Evolutionary conservation across 1,140 invertebrate genomes (phyloP), one percentile per base, ranked within the genome.

Genomic region (Patella vulgata): DNA sequence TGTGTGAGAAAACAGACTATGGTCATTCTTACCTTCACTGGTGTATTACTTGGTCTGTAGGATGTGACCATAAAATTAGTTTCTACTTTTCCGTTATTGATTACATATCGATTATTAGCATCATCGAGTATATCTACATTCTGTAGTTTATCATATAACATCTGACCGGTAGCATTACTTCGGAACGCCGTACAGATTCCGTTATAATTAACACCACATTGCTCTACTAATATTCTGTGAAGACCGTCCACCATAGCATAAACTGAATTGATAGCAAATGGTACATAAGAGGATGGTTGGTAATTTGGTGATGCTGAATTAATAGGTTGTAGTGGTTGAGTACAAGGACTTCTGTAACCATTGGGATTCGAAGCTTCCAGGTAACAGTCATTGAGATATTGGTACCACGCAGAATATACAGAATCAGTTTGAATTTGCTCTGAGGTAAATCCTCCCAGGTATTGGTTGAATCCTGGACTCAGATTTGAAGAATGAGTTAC

Each of bases 321-420:
- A n/a, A n/a, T n/a, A n/a, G n/a, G n/a, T 25, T 12, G 14, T 6
- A 31, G 40, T 21, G 62, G 40, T 33, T 40, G 57, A 21, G 21
- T 31, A 46, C 80, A 80, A 5, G 59, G 47, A 2, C 27, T 60
- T 14, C 44, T 46, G 39, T 79, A 80, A 14, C 46, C 39, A 2
- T 71, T 66, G 19, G 55, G 43, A 27, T 60, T 67, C n/a, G 46
- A 46, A 9, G 70, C 66, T 52, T 70, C 61, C 5, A 82, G 43
- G 42, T 75, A 79, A 60, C 80, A 82, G 28, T 72, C 58, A 40
- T 63, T 66, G 1, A 71, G 59, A 27, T 63, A 39, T 61, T 82
- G 66, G 53, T 79, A 82, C 76, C 73, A 77, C 46, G 78, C 70
- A 0, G 56, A 60, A 47, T 81, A 71, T 33, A 68, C 66, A 14